These are phyloP conservation scores for Chironomus tepperi DNA, from an alignment of 1,140 invertebrate species.

Conservation along the genomic window DNA sequence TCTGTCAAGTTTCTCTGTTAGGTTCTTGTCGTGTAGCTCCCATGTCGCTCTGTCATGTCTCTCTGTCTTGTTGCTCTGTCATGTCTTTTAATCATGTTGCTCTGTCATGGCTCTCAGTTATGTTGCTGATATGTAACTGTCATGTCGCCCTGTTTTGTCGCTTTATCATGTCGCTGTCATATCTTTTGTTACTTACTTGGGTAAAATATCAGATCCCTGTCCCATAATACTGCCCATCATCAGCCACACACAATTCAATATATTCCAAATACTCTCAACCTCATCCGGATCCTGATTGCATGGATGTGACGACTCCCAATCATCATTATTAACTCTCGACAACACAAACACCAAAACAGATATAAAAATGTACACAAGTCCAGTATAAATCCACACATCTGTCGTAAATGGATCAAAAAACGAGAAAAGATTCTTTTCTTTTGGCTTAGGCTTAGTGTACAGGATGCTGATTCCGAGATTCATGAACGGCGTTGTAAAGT, in stretches of 20 bases:
- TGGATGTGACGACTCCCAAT: constrained; percentile 53
- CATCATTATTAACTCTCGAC: constrained; percentile 41
- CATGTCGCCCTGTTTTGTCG: no score
- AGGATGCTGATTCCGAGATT: constrained; percentile 75
- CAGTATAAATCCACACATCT: constrained; percentile 87
- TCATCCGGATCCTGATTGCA: constrained; percentile 69
- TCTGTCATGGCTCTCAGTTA: no score
- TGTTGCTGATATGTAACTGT: no score
- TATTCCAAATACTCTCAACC: constrained; percentile 62
- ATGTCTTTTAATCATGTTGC: no score
- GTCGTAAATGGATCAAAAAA: constrained; percentile 81
- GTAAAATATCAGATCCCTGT: constrained; percentile 62
- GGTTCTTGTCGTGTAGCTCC: no score
- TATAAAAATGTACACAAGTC: constrained; percentile 76
- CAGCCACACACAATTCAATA: constrained; percentile 63
- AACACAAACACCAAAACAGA: constrained; percentile 69
- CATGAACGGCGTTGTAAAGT: constrained; percentile 87
- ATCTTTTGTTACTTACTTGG: constrained; percentile 61
- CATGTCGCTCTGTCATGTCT: no score
- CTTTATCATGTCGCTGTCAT: no score
- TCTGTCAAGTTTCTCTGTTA: no score
- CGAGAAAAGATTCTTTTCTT: constrained; percentile 68
- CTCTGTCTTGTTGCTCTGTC: no score
- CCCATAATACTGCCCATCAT: constrained; percentile 64
- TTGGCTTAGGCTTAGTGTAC: constrained; percentile 59